Base-by-base conservation (phyloP, 2,797 vertebrate species). In the Eupleurogrammus muticus region DNA sequence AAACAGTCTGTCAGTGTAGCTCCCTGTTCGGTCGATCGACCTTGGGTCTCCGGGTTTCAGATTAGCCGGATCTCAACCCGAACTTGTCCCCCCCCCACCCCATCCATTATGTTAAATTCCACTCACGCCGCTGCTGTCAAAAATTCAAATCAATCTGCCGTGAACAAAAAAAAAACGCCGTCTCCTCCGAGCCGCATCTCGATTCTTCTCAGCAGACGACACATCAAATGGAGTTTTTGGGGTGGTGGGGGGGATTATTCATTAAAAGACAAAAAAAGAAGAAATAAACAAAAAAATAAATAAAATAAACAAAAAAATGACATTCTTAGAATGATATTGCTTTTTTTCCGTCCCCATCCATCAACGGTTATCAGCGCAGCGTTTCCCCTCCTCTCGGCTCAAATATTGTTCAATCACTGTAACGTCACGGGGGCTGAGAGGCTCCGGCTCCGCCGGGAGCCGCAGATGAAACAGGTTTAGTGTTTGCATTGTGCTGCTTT, bases 371-470 rank as follows among this genome's bases (percentile, higher is more conserved):
- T 90, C 86, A 84, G 79, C 77, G 11, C 32, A 57, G 50, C 13
- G 0, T 71, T 80, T 81, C 64, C 50, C 65, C 54, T 13, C 34
- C 51, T 67, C 73, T 66, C 58, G 4, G 42, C 65, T 80, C 70
- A 78, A 78, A 79, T 80, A 82, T 80, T 74, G 77, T 89, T 87
- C 81, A 84, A 87, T 85, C 78, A 82, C 44, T 72, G 75, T 48
- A 66, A 70, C 42, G 64, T 79, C 54, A 58, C 54, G 12, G 32
- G 32, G 44, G 50, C 70, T 68, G 52, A 54, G 72, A 64, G 34
- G 48, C 74, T 68, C 1, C 1, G 20, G 35, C 50, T 75, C 59
- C 71, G 28, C 54, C 11, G 54, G 48, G 65, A 68, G 64, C 73
- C 67, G 53, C 55, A 78, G 74, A 85, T 73, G 69, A 89, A 77